These are phyloP conservation scores for Octopus sinensis DNA, from an alignment of 1,140 invertebrate genomes.

Conservation along the genomic window DNA sequence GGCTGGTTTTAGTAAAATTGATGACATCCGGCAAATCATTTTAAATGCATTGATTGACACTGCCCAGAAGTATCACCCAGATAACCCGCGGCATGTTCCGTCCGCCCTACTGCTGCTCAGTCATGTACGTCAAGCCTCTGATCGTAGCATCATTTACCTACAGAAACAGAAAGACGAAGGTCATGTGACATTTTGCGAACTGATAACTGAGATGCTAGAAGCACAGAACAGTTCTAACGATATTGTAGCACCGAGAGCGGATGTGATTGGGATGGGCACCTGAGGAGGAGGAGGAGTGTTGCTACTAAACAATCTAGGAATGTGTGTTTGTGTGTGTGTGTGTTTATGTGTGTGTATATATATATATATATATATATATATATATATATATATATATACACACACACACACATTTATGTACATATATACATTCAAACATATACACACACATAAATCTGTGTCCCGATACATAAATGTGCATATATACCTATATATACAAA, in stretches of 20 bases:
- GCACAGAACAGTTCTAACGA: slow-evolving; percentile 37
- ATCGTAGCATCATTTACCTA: slow-evolving; percentile 44
- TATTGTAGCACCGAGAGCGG: slow-evolving; percentile 21
- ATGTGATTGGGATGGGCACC: slow-evolving; percentile 11
- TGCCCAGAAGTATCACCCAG: slow-evolving; percentile 45
- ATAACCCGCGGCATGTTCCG: slow-evolving; percentile 43
- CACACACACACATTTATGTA: too few species aligned
- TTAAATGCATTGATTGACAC: slow-evolving; percentile 47
- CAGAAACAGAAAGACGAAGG: slow-evolving; percentile 48
- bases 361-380: neutral
- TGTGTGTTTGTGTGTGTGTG: too few species aligned
- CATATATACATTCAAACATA: too few species aligned
- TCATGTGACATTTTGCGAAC: slow-evolving; percentile 47
- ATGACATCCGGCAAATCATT: slow-evolving; percentile 44
- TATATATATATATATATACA: too few species aligned
- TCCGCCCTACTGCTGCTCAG: slow-evolving; percentile 47
- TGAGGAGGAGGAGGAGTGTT: slow-evolving; percentile 1
- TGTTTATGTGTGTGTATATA: neutral
- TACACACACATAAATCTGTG: too few species aligned
- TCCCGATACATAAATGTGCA: too few species aligned
- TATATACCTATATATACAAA: too few species aligned
- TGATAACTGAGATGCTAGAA: slow-evolving; percentile 50
- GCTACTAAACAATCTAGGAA: neutral
- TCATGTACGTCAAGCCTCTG: slow-evolving; percentile 49
- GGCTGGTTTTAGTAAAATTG: slow-evolving; percentile 40